phyloP scores from a whole-genome alignment of 2,888 invertebrate species.

The Serrognathus titanus region DNA sequence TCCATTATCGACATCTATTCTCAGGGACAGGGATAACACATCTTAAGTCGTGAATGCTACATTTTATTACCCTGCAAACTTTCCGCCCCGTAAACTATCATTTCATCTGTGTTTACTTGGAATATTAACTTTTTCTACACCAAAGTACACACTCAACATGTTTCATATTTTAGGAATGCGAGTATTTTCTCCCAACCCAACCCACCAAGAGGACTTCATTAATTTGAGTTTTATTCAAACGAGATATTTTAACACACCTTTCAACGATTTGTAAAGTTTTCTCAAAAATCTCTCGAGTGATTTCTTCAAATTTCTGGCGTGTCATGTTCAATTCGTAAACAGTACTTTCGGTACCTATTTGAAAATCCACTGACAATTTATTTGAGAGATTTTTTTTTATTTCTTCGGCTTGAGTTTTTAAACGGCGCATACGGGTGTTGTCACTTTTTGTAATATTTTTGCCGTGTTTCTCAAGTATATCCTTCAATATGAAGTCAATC shows the following conservation, averaged over 20 bases:
- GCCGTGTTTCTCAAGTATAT: slow-evolving; percentile 18
- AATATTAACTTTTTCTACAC: slow-evolving; percentile 21
- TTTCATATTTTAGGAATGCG: slow-evolving; percentile 31
- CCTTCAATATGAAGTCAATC: slow-evolving; percentile 18
- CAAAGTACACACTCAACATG: slow-evolving; percentile 25
- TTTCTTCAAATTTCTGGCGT: slow-evolving; percentile 28
- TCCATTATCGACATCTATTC: slow-evolving; percentile 14
- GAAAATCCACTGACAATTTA: slow-evolving; percentile 3
- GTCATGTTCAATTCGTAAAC: slow-evolving; percentile 11
- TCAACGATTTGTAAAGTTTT: slow-evolving; percentile 25
- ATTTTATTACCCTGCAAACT: slow-evolving; percentile 21
- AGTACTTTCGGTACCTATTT: background rate
- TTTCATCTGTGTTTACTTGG: slow-evolving; percentile 32
- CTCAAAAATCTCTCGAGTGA: slow-evolving; percentile 21
- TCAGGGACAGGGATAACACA: slow-evolving; percentile 1
- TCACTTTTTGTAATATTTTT: slow-evolving; percentile 17
- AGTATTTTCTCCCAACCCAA: slow-evolving; percentile 34
- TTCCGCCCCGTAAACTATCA: slow-evolving; percentile 32
- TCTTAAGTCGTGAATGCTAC: background rate
- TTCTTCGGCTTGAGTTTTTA: slow-evolving; percentile 25
- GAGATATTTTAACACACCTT: slow-evolving; percentile 22
- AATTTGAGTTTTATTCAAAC: slow-evolving; percentile 23
- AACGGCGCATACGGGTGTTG: slow-evolving; percentile 6
- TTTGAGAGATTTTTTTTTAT: slow-evolving; percentile 13
- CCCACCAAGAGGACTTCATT: slow-evolving; percentile 30